Evolutionary conservation across 2,113 vertebrate genomes (phyloP), one percentile per base, ranked within the genome.

Genomic region (Uropsilus gracilis): DNA sequence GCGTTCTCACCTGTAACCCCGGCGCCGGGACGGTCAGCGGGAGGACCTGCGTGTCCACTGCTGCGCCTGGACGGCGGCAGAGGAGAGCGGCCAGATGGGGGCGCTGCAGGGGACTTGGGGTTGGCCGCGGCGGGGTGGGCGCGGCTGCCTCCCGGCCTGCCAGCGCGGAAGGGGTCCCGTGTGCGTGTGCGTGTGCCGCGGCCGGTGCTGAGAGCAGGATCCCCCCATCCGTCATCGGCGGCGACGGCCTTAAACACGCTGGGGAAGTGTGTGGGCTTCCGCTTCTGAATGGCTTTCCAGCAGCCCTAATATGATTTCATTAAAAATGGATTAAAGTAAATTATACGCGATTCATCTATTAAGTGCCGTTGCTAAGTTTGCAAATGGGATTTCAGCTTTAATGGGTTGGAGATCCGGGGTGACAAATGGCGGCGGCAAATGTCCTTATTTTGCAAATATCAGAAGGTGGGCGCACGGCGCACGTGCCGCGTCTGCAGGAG

Each of bases 301-400:
- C 44, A 71, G 66, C 63, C 37, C 39, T 73, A 6, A 84, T 57
- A 17, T 1, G 48, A 61, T 92, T 50, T 42, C 75, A 63, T 96
- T 89, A 55, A 78, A 94, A 83, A 46, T 1, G 10, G 42, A 22
- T 76, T 53, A 37, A 37, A 69, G 92, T 72, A 46, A 61, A 63
- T 80, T 44, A 55, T 48, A 71, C 48, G 30, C 32, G 11, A 6
- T 59, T 68, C n/a, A 32, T 87, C 24, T 68, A 0, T 75, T 64
- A 83, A 72, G 18, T 39, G 71, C 46, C 16, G 2, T 63, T 32
- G 2, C 57, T 48, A 1, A 26, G 37, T 84, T 37, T 64, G 64
- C 39, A 83, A 48, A 17, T 53, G 42, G 53, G 72, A 87, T 93
- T 81, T 76, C 57, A 22, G 18, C 39, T 87, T 81, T 94, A 88